These are phyloP conservation scores for Liparis tanakae DNA, from an alignment of 2,797 vertebrate species.

Conservation along the genomic window DNA sequence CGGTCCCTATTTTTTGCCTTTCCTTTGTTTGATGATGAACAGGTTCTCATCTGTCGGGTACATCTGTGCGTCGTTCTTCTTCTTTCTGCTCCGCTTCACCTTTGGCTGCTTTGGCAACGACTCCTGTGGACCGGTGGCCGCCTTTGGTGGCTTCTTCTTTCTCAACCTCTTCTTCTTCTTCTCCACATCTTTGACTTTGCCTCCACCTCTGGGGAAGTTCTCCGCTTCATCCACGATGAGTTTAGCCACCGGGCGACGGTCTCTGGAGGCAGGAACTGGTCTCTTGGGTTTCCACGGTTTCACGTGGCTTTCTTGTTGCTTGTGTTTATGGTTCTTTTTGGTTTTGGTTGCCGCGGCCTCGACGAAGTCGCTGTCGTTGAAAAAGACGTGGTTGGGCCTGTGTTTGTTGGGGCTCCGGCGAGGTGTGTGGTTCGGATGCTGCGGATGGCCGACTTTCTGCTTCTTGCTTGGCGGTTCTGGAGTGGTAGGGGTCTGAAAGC, in stretches of 20 bases:
- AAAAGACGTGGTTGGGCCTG: slow-evolving; percentile 59
- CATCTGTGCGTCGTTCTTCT: slow-evolving; percentile 32
- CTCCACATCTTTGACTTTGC: slow-evolving; percentile 4
- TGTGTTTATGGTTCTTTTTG: slow-evolving; percentile 34
- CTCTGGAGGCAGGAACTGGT: slow-evolving; percentile 58
- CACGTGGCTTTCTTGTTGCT: slow-evolving; percentile 28
- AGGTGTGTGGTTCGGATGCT: slow-evolving; percentile 18
- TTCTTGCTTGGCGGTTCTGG: slow-evolving; percentile 73
- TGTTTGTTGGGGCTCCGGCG: slow-evolving; percentile 25
- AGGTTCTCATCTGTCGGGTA: slow-evolving; percentile 79
- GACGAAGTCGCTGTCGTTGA: slow-evolving; percentile 28
- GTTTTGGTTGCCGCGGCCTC: slow-evolving; percentile 19
- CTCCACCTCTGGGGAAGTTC: slow-evolving; percentile 76
- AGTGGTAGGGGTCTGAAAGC: slow-evolving; percentile 16
- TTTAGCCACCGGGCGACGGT: slow-evolving; percentile 11
- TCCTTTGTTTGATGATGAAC: slow-evolving; percentile 83
- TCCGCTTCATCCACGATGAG: slow-evolving; percentile 41
- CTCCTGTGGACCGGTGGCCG: neutral
- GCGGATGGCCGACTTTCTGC: slow-evolving; percentile 55
- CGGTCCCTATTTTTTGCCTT: slow-evolving; percentile 48
- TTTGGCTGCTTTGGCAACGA: slow-evolving; percentile 22
- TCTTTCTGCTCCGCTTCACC: slow-evolving; percentile 34
- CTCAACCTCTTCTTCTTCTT: slow-evolving; percentile 31
- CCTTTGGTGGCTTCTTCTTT: neutral
- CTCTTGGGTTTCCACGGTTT: slow-evolving; percentile 75